Percentiles rank a stretch among this genome's conserved stretches.
Conservation (phyloP, 2,888 invertebrate species). For the Asteroscopus sphinx region DNA sequence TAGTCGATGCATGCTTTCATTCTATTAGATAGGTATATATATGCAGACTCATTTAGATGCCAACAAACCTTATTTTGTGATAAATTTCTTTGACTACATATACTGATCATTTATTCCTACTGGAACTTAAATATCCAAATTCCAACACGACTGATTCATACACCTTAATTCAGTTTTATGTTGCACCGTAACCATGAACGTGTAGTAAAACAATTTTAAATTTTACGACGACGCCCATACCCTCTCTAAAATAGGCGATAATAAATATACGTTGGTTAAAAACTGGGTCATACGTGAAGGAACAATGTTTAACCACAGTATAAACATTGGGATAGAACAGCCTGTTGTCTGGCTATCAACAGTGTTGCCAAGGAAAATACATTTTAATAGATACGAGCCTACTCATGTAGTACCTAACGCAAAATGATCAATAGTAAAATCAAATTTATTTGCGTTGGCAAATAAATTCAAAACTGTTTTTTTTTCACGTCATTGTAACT, state of each 20-base stretch:
- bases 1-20: too few species aligned
- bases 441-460: too few species aligned
- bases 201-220: slow-evolving; percentile 58
- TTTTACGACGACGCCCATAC: slow-evolving; percentile 61
- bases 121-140: not conserved
- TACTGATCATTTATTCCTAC: too few species aligned
- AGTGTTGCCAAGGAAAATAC: slow-evolving; percentile 22
- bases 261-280: slow-evolving; percentile 66
- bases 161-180: slow-evolving; percentile 37
- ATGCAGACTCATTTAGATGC: too few species aligned
- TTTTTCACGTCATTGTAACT: too few species aligned
- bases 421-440: too few species aligned
- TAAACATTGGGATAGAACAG: slow-evolving; percentile 62
- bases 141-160: slow-evolving; percentile 33
- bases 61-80: too few species aligned
- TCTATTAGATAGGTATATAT: too few species aligned
- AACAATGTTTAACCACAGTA: slow-evolving; percentile 65
- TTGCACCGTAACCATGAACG: slow-evolving; percentile 43
- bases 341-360: slow-evolving; percentile 38
- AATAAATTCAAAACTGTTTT: too few species aligned
- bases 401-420: too few species aligned
- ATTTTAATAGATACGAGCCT: too few species aligned
- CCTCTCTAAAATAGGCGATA: slow-evolving; percentile 58
- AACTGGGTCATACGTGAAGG: slow-evolving; percentile 74
- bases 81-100: too few species aligned